Conservation (phyloP, 2,113 vertebrate genomes). For the Poecile atricapillus region DNA sequence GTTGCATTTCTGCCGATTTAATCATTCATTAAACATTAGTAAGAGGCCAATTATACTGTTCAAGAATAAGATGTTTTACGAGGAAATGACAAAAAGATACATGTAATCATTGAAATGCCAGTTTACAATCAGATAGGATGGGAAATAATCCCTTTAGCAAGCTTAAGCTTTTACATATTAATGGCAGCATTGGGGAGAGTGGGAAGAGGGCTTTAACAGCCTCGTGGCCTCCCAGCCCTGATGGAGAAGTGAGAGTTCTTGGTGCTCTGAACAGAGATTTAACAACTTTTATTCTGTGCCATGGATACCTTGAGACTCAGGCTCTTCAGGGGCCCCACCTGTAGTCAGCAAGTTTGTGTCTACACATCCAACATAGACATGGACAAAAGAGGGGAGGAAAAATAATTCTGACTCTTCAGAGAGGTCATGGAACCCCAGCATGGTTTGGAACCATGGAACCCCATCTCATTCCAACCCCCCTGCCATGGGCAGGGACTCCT, state of each 20-base stretch:
- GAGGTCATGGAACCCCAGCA: background rate
- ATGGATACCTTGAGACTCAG: background rate
- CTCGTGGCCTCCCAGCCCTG: background rate
- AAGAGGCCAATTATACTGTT: constrained; percentile 74
- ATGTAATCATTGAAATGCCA: constrained; percentile 76
- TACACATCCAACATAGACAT: fast-evolving
- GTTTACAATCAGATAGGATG: constrained; percentile 79
- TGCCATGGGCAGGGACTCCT: background rate
- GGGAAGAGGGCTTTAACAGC: constrained; percentile 47
- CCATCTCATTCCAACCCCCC: fast-evolving
- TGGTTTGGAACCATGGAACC: background rate
- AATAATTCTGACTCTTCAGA: background rate
- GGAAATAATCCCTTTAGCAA: constrained; percentile 80
- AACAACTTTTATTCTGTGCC: background rate
- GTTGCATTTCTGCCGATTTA: constrained; percentile 67
- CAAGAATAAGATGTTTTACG: constrained; percentile 76
- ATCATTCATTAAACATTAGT: constrained; percentile 74
- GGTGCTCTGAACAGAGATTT: background rate
- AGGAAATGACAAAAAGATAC: constrained; percentile 80
- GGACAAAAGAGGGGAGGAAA: background rate
- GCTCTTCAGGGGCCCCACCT: background rate
- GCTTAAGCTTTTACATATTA: constrained; percentile 83
- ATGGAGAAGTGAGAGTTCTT: background rate
- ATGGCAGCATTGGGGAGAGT: constrained; percentile 68
- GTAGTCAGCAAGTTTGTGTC: too few relatives aligned